These are phyloP conservation scores for Lagorchestes hirsutus DNA, from an alignment of 2,797 vertebrate genomes.

Conservation along the genomic window DNA sequence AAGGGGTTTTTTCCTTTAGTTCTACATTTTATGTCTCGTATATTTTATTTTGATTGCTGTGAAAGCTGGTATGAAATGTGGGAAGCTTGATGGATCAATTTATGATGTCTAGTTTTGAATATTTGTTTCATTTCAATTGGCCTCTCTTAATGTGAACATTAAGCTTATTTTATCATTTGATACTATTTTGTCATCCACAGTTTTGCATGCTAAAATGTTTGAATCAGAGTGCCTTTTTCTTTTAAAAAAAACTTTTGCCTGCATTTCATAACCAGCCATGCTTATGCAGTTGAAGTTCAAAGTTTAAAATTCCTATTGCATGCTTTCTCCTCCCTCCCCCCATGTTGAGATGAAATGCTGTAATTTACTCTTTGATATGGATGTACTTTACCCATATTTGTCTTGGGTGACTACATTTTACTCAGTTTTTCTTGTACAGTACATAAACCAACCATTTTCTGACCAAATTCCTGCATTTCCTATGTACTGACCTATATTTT, in stretches of 20 bases:
- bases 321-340: constrained; percentile 85
- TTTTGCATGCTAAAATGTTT: constrained; percentile 89
- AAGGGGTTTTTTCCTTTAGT: constrained; percentile 85
- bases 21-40: constrained; percentile 89
- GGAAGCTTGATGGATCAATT: constrained; percentile 84
- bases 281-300: constrained; percentile 88
- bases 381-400: constrained; percentile 95
- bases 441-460: constrained; percentile 99
- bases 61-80: constrained; percentile 91
- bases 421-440: constrained; percentile 95
- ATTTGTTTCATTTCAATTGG: constrained; percentile 86
- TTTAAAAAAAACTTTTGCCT: constrained; percentile 84
- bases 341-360: constrained; percentile 90
- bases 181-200: constrained; percentile 87
- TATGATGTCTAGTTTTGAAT: constrained; percentile 80
- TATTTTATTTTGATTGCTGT: constrained; percentile 90
- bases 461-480: constrained; percentile 99
- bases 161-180: constrained; percentile 85
- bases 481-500: constrained; percentile 99
- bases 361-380: constrained; percentile 92
- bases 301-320: constrained; percentile 87
- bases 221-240: constrained; percentile 86
- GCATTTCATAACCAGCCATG: constrained; percentile 92
- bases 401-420: constrained; percentile 96
- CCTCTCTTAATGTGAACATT: constrained; percentile 87